Evolutionary conservation across 2,888 invertebrate species (phyloP).

Genomic region (Tetramorium bicarinatum): DNA sequence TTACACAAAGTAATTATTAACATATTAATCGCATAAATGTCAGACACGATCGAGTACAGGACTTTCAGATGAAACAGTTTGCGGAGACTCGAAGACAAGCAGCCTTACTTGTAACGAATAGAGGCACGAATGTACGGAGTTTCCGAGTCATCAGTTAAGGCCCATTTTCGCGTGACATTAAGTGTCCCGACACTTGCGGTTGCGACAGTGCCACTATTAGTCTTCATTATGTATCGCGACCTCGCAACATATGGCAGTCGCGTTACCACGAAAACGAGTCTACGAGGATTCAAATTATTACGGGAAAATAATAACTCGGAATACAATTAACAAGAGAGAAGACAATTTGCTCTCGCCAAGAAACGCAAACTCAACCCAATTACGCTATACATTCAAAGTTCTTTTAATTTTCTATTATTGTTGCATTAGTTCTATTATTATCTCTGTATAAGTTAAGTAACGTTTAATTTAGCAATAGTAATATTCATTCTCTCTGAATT

Average conservation of each 20-base stretch:
- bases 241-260: conserved; percentile 37
- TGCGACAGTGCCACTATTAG: conserved; percentile 49
- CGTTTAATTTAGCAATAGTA: background rate
- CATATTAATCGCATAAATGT: background rate
- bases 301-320: conserved; percentile 2
- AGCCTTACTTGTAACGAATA: conserved; percentile 2
- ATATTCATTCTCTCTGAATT: background rate
- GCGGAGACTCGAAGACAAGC: background rate
- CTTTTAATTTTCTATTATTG: conserved; percentile 1
- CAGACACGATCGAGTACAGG: background rate
- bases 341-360: background rate
- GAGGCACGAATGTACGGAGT: conserved; percentile 20
- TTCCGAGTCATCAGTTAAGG: conserved; percentile 54
- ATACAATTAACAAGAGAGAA: background rate
- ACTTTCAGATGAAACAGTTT: background rate
- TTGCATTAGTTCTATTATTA: background rate
- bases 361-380: background rate
- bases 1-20: background rate
- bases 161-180: conserved; percentile 48
- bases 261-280: conserved; percentile 37
- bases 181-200: conserved; percentile 51
- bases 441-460: background rate
- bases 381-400: background rate
- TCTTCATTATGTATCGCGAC: conserved; percentile 53
- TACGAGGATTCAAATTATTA: conserved; percentile 2